Base-by-base conservation (phyloP, 2,797 vertebrate genomes). In the Rousettus madagascariensis region DNA sequence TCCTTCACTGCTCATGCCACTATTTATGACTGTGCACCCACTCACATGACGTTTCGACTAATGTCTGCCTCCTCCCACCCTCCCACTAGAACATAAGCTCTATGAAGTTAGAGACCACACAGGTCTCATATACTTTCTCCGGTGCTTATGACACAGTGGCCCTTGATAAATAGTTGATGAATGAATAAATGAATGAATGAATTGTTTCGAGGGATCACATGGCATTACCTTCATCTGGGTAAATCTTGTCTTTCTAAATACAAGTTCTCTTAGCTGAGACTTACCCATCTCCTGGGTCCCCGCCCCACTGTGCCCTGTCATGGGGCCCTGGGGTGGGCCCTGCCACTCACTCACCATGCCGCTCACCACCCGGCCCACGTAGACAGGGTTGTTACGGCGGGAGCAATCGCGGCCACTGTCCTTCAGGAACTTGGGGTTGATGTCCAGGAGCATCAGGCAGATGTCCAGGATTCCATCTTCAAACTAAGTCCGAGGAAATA, bases 301-400 rank as follows among this genome's bases (percentile, higher is more conserved):
- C 33, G 33, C 33, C 66, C 1, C 30, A 11, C 19, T 0, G 8
- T 8, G 3, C 41, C 66, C 41, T 6, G 41, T 16, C 0, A 1
- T 0, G 6, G 28, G n/a, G 16, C 0, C 16, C 30, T 2, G 36
- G 66, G 55, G 8, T 1, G 15, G 33, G 17, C 11, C 20, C 1
- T 5, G 63, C 53, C 28, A 0, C 51, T n/a, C 36, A 98, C 99
- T 98, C 96, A 99, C 99, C 99, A 99, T 99, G 79, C 98, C 99
- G 57, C 99, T 99, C 68, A 99, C 98, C 91, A 99, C 99, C 96
- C 99, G 98, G 97, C 99, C 98, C 8, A 99, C 98, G 15, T 99
- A 99, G 63, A 99, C 96, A 0, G 99, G 99, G 92, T 98, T 99
- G 13, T 98, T 98, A 95, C 99, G 99, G n/a, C 98, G 99, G 6